Percentiles rank a stretch among this genome's conserved stretches.
Conservation (phyloP, 2,797 vertebrate species). For the Acanthurus tractus region DNA sequence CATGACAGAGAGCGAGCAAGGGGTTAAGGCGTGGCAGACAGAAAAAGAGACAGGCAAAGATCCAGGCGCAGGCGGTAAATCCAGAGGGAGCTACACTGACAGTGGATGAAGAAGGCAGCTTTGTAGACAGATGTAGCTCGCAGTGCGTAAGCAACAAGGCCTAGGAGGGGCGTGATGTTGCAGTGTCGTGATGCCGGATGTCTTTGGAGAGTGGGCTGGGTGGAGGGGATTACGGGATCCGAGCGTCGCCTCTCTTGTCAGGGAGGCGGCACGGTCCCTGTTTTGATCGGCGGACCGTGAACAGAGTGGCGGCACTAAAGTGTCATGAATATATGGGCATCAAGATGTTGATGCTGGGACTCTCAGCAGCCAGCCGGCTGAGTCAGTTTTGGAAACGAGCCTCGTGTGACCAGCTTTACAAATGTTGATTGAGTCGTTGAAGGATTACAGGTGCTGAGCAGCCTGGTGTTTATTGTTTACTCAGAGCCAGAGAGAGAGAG, state of each 20-base stretch:
- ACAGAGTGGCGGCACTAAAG: conserved; percentile 31
- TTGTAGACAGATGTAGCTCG: conserved; percentile 67
- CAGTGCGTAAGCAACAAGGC: conserved; percentile 56
- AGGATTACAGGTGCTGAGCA: conserved; percentile 77
- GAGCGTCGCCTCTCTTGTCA: conserved; percentile 43
- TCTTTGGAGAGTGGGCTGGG: conserved; percentile 42
- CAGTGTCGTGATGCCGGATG: conserved; percentile 51
- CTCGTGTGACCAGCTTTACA: conserved; percentile 77
- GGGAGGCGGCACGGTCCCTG: conserved; percentile 29
- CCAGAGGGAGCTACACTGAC: conserved; percentile 61
- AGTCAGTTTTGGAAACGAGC: conserved; percentile 64
- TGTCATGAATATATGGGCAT: conserved; percentile 25
- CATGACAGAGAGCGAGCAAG: conserved; percentile 13
- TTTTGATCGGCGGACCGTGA: conserved; percentile 53
- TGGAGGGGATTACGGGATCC: conserved; percentile 53
- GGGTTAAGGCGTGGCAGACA: conserved; percentile 60
- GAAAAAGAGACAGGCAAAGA: conserved; percentile 46
- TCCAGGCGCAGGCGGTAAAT: conserved; percentile 49
- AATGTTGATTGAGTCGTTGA: conserved; percentile 83
- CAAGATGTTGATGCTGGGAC: conserved; percentile 46
- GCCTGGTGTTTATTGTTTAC: conserved; percentile 74
- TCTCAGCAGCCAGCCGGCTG: conserved; percentile 55
- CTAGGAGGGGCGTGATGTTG: conserved; percentile 42
- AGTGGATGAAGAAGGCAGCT: conserved; percentile 66
- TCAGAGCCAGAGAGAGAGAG: conserved; percentile 32